Evolutionary conservation across 2,888 invertebrate species (phyloP), one percentile per base, ranked within the genome.

Genomic region (Acleris holmiana): DNA sequence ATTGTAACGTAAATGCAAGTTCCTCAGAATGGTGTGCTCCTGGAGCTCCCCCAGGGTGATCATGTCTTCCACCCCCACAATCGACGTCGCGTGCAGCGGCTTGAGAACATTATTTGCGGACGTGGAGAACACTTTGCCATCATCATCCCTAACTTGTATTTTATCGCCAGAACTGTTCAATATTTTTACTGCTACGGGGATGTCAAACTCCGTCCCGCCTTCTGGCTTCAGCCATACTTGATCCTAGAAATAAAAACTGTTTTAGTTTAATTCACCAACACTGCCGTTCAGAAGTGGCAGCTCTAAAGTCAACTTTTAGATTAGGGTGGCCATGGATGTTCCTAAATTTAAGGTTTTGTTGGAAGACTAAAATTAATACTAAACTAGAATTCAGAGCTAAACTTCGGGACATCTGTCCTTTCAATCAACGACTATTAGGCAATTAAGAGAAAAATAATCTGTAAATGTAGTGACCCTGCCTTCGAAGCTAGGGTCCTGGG

Each of bases 31-130:
- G 2, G 98, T 97, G 77, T 97, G 97, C 82, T 99, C 99, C 84
- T 99, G 98, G 50, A 99, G 93, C 85, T 99, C 99, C 1, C 98
- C 98, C 46, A 99, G 92, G 40, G 96, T 96, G 74, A 99, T 99
- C 98, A 99, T 98, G 83, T 99, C 99, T 80, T 98, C 98, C 15
- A 98, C 98, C 29, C 97, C 97, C 64, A 94, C 91, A 54, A 96
- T 93, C 0, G 97, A 97, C 17, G 97, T 95, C 5, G 94, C 88
- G 79, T 97, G 97, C 93, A 98, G 95, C 4, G 95, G 93, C 78
- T 95, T 96, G 61, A 95, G 79, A 35, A 96, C 93, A 79, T 95
- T 94, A n/a, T 90, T 89, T 0, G 93, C 84, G 2, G 93, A 83
- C 17, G 95, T 93, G 73, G 93, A 93, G 61, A 92, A 93, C 77